Evolutionary conservation across 2,113 vertebrate species (phyloP).

Genomic region (Varanus komodoensis): DNA sequence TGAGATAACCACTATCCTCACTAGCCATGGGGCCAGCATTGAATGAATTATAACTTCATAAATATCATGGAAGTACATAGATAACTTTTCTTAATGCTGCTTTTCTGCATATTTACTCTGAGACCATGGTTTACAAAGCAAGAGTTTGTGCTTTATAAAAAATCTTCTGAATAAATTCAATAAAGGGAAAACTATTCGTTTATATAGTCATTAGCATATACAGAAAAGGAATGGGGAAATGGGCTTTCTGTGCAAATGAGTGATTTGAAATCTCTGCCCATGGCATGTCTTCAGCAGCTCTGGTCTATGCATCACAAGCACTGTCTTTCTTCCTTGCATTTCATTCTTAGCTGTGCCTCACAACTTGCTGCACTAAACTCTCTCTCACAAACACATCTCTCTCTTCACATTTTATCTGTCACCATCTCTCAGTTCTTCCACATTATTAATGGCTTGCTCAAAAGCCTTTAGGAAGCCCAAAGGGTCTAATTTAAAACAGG

Average conservation of each 20-base stretch:
- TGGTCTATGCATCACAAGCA: slow-evolving; percentile 34
- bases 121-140: background rate
- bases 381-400: background rate
- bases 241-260: slow-evolving; percentile 58
- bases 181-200: slow-evolving; percentile 48
- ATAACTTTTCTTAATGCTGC: background rate
- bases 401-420: slow-evolving; percentile 34
- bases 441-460: slow-evolving; percentile 32
- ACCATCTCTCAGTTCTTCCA: slow-evolving; percentile 19
- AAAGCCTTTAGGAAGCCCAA: slow-evolving; percentile 45
- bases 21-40: no score
- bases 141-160: slow-evolving; percentile 4
- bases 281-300: slow-evolving; percentile 25
- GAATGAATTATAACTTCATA: background rate
- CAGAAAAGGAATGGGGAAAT: slow-evolving; percentile 55
- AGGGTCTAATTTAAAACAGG: background rate
- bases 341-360: slow-evolving; percentile 32
- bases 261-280: slow-evolving; percentile 51
- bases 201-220: slow-evolving; percentile 28
- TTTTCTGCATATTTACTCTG: slow-evolving; percentile 21
- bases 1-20: background rate
- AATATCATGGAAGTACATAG: background rate
- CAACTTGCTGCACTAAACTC: slow-evolving; percentile 42
- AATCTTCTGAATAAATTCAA: slow-evolving; percentile 52
- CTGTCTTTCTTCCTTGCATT: slow-evolving; percentile 22